Evolutionary conservation across 2,888 invertebrate genomes (phyloP).

Genomic region (Baccha elongata): DNA sequence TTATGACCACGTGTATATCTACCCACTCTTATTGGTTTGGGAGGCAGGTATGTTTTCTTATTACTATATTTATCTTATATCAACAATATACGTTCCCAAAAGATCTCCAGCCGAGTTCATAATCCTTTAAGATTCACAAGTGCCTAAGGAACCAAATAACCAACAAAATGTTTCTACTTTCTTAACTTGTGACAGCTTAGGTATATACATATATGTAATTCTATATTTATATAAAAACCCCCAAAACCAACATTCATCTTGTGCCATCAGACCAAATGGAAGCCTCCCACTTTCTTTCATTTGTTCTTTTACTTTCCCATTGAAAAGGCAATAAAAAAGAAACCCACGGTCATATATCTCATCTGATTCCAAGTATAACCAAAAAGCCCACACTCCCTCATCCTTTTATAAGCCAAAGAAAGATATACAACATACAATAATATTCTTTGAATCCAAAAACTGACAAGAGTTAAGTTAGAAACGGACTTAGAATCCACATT

Average conservation of each 20-base stretch:
- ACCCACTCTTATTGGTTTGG: too few relatives aligned
- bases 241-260: constrained; percentile 52
- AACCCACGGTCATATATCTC: constrained; percentile 72
- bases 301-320: constrained; percentile 18
- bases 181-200: constrained; percentile 51
- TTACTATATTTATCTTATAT: too few relatives aligned
- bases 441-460: constrained; percentile 33
- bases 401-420: constrained; percentile 30
- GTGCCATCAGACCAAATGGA: constrained; percentile 5
- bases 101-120: constrained; percentile 52
- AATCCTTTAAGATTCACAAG: constrained; percentile 37
- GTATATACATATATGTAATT: background rate
- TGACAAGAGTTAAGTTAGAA: constrained; percentile 47
- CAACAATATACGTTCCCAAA: background rate
- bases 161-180: constrained; percentile 39
- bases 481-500: constrained; percentile 57
- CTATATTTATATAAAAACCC: constrained; percentile 1
- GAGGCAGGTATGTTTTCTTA: too few relatives aligned
- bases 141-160: background rate
- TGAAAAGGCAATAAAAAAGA: constrained; percentile 70
- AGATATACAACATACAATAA: constrained; percentile 17
- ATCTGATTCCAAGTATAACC: constrained; percentile 40
- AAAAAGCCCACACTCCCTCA: constrained; percentile 43
- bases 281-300: constrained; percentile 40
- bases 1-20: background rate